Conservation (phyloP, 2,888 invertebrate species). For the Lepidochrysops patricia region DNA sequence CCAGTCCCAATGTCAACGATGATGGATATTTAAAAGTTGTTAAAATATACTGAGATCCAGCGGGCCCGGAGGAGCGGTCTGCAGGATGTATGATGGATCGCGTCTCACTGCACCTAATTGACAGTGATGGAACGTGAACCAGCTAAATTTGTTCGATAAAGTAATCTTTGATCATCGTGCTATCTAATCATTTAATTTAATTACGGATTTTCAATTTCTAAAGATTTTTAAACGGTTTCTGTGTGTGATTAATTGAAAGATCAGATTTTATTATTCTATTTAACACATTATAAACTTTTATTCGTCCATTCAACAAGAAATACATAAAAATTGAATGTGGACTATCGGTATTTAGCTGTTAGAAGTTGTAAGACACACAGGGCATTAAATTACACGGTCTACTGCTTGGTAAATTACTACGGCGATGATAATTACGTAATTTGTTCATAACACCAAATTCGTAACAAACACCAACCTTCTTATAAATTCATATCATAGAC, state of each 20-base stretch:
- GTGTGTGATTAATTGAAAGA: not conserved
- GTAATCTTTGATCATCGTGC: conserved; percentile 17
- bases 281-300: no score
- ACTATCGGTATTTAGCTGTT: no score
- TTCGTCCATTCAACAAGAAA: no score
- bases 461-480: not conserved
- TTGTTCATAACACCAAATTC: no score
- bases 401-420: no score
- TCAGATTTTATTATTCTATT: no score
- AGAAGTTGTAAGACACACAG: no score
- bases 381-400: no score
- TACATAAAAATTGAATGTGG: no score
- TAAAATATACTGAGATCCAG: conserved; percentile 28
- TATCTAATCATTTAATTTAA: conserved; percentile 13
- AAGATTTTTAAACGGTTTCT: not conserved
- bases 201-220: not conserved
- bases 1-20: conserved; percentile 8
- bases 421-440: no score
- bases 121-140: conserved; percentile 66
- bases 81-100: conserved; percentile 62
- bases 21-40: conserved; percentile 16
- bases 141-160: conserved; percentile 31
- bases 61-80: conserved; percentile 49
- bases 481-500: conserved; percentile 8
- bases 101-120: conserved; percentile 67